Base-by-base conservation (phyloP, 2,888 invertebrate genomes). In the Barypeithes pellucidus region DNA sequence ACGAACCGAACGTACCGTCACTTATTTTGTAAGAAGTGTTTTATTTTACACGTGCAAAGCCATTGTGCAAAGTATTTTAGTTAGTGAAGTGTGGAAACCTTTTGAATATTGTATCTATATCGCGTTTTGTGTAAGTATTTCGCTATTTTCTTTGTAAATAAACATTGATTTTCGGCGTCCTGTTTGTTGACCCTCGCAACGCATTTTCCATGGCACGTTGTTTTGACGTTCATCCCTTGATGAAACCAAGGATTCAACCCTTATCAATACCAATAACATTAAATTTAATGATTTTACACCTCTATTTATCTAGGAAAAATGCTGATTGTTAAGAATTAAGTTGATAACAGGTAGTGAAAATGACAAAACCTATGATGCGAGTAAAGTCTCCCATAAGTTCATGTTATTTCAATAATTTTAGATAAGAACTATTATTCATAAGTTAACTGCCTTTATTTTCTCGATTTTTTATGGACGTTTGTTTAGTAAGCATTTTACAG, bases 1-100 rank as follows among this genome's bases (percentile, higher is more conserved):
- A 47, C 36, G 57, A 43, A 67, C 57, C 18, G 50, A 62, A 47
- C 36, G 50, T 60, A 68, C 60, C 60, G 67, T 50, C 71, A 72
- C 39, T 60, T 16, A 66, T 47, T 47, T 72, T 65, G 41, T 60
- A 60, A 71, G 57, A 66, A 71, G 65, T 60, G 22, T 45, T 71
- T 66, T 45, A 68, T 45, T 66, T 65, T 45, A 22, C 71, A 71
- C 65, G 66, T 71, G 71, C 45, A n/a, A n/a, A n/a, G n/a, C n/a
- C n/a, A n/a, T n/a, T n/a, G 66, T 71, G 71, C 45, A 71, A 57
- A 36, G 36, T 66, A 18, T 41, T 57, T 41, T 36, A 36, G 7
- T 45, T 36, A 39, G 65, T 65, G 65, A 59, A 50, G 65, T 71
- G 71, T 39, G 14, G 39, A 41, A 60, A 60, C 29, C 8, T 16